Base-by-base conservation (phyloP, 2,113 vertebrate genomes). In the Paramisgurnus dabryanus region DNA sequence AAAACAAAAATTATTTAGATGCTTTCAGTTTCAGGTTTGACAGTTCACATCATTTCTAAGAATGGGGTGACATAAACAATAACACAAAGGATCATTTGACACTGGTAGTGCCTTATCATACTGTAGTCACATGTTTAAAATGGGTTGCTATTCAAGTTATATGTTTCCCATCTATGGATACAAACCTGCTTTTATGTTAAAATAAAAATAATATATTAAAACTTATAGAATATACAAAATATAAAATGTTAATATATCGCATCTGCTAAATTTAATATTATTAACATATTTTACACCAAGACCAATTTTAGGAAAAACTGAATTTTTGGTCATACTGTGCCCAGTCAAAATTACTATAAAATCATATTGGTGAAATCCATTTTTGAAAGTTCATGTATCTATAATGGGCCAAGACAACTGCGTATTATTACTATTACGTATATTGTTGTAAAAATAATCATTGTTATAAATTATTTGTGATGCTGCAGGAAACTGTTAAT, bases 101-200 rank as follows among this genome's bases (percentile, higher is more conserved):
- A 78, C 75, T 81, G 67, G 75, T 84, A 84, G 83, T 84, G 83
- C 83, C 83, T 84, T 84, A 84, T 81, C 75, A 65, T 73, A 34
- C 27, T 34, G 27, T 34, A 64, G 79, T 79, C 43, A 43, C 41
- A 75, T 55, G 17, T 64, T 83, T 65, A 55, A 80, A 71, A 72
- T 79, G 34, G 67, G 40, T 76, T 6, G 17, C 22, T 41, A 8
- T 64, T 70, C 15, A 53, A 53, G 47, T 73, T 60, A 58, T 57
- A 40, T 6, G 40, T 74, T 82, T 27, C 41, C 74, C 69, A 50
- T 61, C 64, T 61, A 18, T 45, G 61, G 40, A 79, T 41, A 64
- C 9, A 4, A 61, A 68, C 39, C 64, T 34, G 39, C 34, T 45
- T 78, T 74, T 69, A 57, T 13, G 13, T 73, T 4, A 41, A 40